phyloP scores from a whole-genome alignment of 2,888 invertebrate genomes.

The Acrocyrtus sp. region DNA sequence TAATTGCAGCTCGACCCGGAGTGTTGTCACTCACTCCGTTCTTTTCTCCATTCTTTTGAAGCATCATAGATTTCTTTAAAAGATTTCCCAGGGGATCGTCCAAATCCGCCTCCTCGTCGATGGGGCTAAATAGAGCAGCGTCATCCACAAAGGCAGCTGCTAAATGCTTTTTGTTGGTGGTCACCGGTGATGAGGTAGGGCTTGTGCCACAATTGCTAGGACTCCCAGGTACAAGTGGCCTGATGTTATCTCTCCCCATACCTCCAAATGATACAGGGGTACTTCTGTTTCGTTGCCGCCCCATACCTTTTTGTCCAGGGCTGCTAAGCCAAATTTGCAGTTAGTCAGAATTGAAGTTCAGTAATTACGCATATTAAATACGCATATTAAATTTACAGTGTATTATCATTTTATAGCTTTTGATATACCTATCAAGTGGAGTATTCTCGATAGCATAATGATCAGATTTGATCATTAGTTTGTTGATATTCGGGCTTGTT shows the following conservation, averaged over 20 bases:
- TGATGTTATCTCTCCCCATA: constrained; percentile 38
- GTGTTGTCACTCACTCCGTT: background rate
- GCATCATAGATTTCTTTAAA: constrained; percentile 36
- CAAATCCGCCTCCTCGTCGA: constrained; percentile 44
- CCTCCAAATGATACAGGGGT: constrained; percentile 43
- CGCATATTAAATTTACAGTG: too few relatives aligned
- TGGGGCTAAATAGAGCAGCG: constrained; percentile 40
- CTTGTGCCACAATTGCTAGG: constrained; percentile 29
- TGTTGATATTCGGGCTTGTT: constrained; percentile 70
- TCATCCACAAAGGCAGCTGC: constrained; percentile 49
- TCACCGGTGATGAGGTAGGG: constrained; percentile 42
- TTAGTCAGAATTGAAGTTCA: constrained; percentile 1
- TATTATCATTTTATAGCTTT: too few relatives aligned
- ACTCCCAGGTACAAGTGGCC: constrained; percentile 46
- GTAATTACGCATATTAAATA: background rate
- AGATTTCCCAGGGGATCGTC: constrained; percentile 40
- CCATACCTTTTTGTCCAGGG: constrained; percentile 31
- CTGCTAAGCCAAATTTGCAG: constrained; percentile 11
- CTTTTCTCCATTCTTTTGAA: constrained; percentile 18
- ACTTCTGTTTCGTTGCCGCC: constrained; percentile 42
- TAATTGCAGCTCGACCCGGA: background rate
- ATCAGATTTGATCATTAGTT: constrained; percentile 88
- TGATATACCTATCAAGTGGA: constrained; percentile 41
- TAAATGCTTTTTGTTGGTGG: constrained; percentile 44
- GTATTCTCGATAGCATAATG: constrained; percentile 70